Evolutionary conservation across 2,888 invertebrate genomes (phyloP), one percentile per base, ranked within the genome.

Genomic region (Automeris io): DNA sequence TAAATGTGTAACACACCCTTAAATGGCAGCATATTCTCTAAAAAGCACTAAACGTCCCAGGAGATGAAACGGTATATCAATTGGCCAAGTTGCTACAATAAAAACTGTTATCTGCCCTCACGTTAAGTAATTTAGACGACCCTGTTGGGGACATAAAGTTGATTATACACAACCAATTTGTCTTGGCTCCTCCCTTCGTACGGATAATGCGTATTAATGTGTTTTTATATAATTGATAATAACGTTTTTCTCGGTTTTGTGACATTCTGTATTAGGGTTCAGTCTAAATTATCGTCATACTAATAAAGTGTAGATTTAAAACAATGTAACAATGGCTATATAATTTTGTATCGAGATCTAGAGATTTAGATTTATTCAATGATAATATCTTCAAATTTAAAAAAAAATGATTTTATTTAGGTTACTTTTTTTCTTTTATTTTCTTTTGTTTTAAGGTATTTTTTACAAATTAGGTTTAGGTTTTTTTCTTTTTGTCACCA

Each of bases 71-170:
- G 46, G n/a, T n/a, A 49, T 41, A 41, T 50, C 65, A 76, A 75
- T 71, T 64, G 72, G 44, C 70, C 61, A 67, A 62, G 54, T 63
- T 55, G 73, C 75, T 71, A 74, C 72, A 79, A 80, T 77, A 79
- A 81, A 81, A 82, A 80, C 78, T 66, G 60, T 77, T 79, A 82
- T 82, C 79, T 70, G 60, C 73, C 79, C 81, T 46, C 57, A 55
- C 40, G 54, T 64, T 74, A 73, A 78, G 76, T 80, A 77, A 82
- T 80, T 78, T 70, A 61, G 72, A 78, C 73, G 72, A 58, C 61
- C 65, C 70, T 59, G 62, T 59, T 49, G 63, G 66, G 71, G 57
- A 57, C 66, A 62, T 69, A 70, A 64, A 71, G 65, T 74, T 77
- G 71, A 78, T 77, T 73, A 71, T 67, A 60, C 60, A 60, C 64